Percentiles rank a stretch among this genome's conserved stretches.
phyloP scores from a whole-genome alignment of 35 echinoderm and acorn worm species.

The Diadema setosum region DNA sequence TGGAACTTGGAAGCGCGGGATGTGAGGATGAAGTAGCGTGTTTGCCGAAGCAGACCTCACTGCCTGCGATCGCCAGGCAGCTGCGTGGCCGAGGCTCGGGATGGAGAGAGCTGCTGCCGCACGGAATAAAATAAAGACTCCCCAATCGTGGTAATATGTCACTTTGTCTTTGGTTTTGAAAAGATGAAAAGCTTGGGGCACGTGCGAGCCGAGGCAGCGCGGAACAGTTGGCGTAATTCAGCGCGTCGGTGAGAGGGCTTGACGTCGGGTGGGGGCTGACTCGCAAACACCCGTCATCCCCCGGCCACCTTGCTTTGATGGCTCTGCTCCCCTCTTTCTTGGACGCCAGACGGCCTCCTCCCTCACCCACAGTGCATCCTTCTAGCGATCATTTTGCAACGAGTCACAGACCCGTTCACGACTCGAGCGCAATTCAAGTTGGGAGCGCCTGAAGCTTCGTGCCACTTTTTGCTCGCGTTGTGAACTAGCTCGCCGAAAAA shows the following conservation, averaged over 20 bases:
- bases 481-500: not conserved
- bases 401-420: not conserved
- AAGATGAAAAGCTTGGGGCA: slow-evolving; percentile 16
- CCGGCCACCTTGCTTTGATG: not conserved
- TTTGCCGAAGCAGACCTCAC: not conserved
- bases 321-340: not conserved
- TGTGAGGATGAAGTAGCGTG: not conserved
- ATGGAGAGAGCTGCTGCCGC: not conserved
- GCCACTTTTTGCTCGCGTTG: not conserved
- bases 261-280: not conserved
- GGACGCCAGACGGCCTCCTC: not conserved
- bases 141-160: slow-evolving; percentile 31
- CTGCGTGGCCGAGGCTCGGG: not conserved
- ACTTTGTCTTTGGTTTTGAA: slow-evolving; percentile 32
- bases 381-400: slow-evolving; percentile 1
- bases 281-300: slow-evolving; percentile 10
- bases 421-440: slow-evolving; percentile 13
- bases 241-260: not conserved
- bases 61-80: not conserved
- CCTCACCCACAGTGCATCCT: not conserved
- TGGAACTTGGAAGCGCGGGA: not conserved
- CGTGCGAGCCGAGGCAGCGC: slow-evolving; percentile 5
- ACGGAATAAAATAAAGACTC: not conserved
- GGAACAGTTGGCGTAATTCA: slow-evolving; percentile 24
- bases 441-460: not conserved